Evolutionary conservation across 2,113 vertebrate species (phyloP), one percentile per base, ranked within the genome.

Genomic region (Circaetus gallicus): DNA sequence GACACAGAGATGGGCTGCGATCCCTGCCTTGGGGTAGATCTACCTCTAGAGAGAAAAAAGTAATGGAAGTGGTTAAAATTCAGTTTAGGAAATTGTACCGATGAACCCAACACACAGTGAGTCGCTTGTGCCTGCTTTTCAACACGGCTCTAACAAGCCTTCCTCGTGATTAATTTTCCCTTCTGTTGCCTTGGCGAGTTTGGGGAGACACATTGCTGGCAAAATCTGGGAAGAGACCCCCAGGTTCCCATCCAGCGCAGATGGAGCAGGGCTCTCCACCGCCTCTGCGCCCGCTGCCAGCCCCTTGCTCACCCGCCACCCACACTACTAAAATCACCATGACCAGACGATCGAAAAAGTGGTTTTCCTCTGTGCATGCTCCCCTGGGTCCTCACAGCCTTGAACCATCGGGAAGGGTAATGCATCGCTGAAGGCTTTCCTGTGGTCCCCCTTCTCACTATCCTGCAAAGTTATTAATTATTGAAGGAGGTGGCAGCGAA

Each of bases 101-200:
- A 6, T 36, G 71, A 84, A 87, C 43, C 43, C 55, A 55, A 70
- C 3, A 4, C 15, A 2, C 67, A 69, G 58, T 0, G 1, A 85
- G 82, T 6, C 2, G 26, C 73, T 56, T 12, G 36, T 19, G 50
- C 74, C 66, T 38, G 72, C n/a, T 81, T 81, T 66, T 72, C 89
- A 92, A 67, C 91, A n/a, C 13, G 0, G 79, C 55, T 94, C 80
- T 80, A n/a, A 26, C 58, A 52, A 56, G 14, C 58, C 62, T 70
- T 86, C 80, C 77, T 53, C 34, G 1, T 70, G 69, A 96, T 90
- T 89, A 43, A 80, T 49, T 61, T 73, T 78, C 63, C 96, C 95
- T 97, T 97, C 96, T 94, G 93, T 67, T 26, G 22, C 83, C 65
- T 96, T 95, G 95, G 95, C 43, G 26, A 94, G 93, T 70, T 32